Conservation (phyloP, 2,888 invertebrate genomes). For the Nomada fabriciana region DNA sequence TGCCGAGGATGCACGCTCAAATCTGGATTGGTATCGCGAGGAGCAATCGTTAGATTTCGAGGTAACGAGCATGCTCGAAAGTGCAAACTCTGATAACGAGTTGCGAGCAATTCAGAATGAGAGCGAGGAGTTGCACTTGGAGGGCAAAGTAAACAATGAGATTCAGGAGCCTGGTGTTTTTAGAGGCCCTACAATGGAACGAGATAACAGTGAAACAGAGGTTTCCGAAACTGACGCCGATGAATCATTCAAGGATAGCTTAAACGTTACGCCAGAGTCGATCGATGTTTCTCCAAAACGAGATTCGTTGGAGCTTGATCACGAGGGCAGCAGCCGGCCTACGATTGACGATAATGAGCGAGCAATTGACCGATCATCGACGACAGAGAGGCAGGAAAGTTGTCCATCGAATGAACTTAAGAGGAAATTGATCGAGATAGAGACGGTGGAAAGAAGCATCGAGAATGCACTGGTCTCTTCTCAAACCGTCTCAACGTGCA, state of each 20-base stretch:
- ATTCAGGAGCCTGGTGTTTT: not conserved
- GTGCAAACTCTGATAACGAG: not conserved
- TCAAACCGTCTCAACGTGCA: not conserved
- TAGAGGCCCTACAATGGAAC: not conserved
- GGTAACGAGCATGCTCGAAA: not conserved
- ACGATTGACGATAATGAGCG: not conserved
- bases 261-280: conserved; percentile 78
- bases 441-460: conserved; percentile 69
- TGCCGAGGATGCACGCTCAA: not conserved
- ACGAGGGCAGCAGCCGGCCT: not conserved
- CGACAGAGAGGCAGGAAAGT: conserved; percentile 19
- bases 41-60: conserved; percentile 51
- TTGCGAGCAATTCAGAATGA: not conserved
- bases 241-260: conserved; percentile 85
- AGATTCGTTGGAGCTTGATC: conserved; percentile 72
- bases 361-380: not conserved
- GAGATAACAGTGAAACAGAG: not conserved
- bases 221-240: conserved; percentile 32
- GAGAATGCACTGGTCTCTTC: conserved; percentile 63
- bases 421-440: conserved; percentile 72
- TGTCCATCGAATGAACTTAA: conserved; percentile 55
- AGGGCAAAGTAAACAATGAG: not conserved
- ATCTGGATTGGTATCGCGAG: conserved; percentile 8
- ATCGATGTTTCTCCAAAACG: conserved; percentile 65
- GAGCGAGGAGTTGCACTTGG: not conserved